Percentiles rank a stretch among this genome's conserved stretches.
These are phyloP conservation scores for Alloplasta piceator DNA, from an alignment of 2,888 invertebrate genomes.

Conservation along the genomic window DNA sequence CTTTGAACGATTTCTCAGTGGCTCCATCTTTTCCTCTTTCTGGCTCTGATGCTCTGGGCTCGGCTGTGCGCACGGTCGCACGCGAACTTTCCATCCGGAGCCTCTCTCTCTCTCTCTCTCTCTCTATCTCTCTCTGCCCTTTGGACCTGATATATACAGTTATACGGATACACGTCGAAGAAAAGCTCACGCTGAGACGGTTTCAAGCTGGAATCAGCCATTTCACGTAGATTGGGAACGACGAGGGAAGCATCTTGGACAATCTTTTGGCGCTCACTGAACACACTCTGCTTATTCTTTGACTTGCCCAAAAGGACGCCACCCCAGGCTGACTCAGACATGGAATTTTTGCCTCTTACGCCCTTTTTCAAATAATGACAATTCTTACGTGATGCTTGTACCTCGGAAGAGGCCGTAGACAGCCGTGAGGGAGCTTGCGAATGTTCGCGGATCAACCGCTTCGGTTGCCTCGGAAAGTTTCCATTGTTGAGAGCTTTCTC, in stretches of 20 bases:
- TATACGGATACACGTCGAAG: background rate
- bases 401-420: background rate
- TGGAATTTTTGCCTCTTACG: too few species aligned
- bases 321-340: too few species aligned
- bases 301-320: too few species aligned
- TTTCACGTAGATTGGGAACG: background rate
- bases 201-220: background rate
- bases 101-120: too few species aligned
- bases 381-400: too few species aligned
- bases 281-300: constrained; percentile 1
- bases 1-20: constrained; percentile 27
- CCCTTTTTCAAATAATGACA: too few species aligned
- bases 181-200: background rate
- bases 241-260: constrained; percentile 24
- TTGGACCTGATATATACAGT: too few species aligned
- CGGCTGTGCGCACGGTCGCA: constrained; percentile 38
- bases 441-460: constrained; percentile 48
- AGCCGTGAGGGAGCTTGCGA: constrained; percentile 26
- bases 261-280: constrained; percentile 35
- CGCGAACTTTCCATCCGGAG: background rate
- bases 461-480: constrained; percentile 53
- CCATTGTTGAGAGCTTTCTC: constrained; percentile 46
- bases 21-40: background rate
- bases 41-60: background rate
- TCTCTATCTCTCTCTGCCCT: too few species aligned